Evolutionary conservation across 1,140 invertebrate genomes (phyloP).

Genomic region (Drosophila tristis): DNA sequence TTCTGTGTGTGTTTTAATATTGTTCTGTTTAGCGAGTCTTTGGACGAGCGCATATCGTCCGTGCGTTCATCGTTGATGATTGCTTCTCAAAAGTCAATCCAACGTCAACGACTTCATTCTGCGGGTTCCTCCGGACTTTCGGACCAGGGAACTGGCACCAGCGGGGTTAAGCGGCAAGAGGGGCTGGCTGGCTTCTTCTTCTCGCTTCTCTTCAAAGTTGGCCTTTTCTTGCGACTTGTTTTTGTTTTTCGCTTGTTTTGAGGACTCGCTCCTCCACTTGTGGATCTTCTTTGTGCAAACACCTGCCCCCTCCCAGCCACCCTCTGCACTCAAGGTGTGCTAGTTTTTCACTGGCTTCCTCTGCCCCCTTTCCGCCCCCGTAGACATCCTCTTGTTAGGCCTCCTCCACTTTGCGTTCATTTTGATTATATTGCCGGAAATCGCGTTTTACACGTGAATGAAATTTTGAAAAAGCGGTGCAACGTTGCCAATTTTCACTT

Average conservation of each 20-base stretch:
- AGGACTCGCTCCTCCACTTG: constrained; percentile 20
- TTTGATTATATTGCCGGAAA: constrained; percentile 77
- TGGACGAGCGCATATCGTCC: no score
- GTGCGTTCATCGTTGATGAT: constrained; percentile 34
- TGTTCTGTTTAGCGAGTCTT: constrained; percentile 7
- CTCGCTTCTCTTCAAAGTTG: constrained; percentile 45
- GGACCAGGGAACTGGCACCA: constrained; percentile 33
- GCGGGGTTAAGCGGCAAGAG: not conserved
- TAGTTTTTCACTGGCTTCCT: constrained; percentile 78
- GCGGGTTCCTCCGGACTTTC: constrained; percentile 54
- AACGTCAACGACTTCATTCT: constrained; percentile 77
- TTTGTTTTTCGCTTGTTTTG: constrained; percentile 29
- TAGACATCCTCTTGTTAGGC: constrained; percentile 26
- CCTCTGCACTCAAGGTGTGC: constrained; percentile 68
- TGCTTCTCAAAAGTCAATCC: constrained; percentile 64
- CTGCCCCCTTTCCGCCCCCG: constrained; percentile 9
- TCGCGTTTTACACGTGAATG: constrained; percentile 83
- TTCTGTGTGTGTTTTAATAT: constrained; percentile 5
- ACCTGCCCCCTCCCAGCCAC: not conserved
- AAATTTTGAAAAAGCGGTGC: constrained; percentile 56
- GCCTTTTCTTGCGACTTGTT: constrained; percentile 42
- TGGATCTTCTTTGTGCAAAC: constrained; percentile 52
- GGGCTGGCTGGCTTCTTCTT: constrained; percentile 1
- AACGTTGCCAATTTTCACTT: constrained; percentile 64
- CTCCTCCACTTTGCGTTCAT: constrained; percentile 42